These are phyloP conservation scores for Perodicticus potto DNA, from an alignment of 2,797 vertebrate species.

Conservation along the genomic window DNA sequence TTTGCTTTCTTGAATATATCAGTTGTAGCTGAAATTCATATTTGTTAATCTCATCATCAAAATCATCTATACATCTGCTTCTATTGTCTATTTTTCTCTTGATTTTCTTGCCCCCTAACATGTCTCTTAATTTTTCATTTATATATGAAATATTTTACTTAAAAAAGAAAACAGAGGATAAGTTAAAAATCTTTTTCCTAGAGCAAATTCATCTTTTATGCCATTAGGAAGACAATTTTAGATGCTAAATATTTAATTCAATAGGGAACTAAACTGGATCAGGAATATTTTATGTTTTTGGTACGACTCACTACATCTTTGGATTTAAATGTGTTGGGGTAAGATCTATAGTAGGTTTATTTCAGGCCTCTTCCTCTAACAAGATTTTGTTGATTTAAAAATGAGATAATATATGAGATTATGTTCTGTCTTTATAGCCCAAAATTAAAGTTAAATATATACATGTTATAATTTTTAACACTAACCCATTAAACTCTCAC, in stretches of 20 bases:
- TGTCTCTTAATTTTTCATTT: not conserved
- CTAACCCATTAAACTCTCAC: not conserved
- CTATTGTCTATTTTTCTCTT: not conserved
- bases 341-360: not conserved
- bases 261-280: not conserved
- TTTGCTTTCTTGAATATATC: not conserved
- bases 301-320: not conserved
- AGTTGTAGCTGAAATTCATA: not conserved
- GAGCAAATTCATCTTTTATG: not conserved
- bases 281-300: not conserved
- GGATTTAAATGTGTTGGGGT: not conserved
- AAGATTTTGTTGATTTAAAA: not conserved
- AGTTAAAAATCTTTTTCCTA: not conserved
- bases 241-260: not conserved
- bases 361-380: not conserved
- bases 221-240: not conserved
- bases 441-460: constrained; percentile 17
- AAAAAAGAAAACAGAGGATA: not conserved
- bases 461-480: constrained; percentile 24
- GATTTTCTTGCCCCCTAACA: not conserved
- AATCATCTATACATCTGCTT: not conserved
- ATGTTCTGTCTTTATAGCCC: not conserved
- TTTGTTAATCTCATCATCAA: not conserved
- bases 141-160: not conserved
- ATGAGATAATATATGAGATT: not conserved